Conservation (phyloP, 1,140 invertebrate species). For the Nasonia vitripennis region DNA sequence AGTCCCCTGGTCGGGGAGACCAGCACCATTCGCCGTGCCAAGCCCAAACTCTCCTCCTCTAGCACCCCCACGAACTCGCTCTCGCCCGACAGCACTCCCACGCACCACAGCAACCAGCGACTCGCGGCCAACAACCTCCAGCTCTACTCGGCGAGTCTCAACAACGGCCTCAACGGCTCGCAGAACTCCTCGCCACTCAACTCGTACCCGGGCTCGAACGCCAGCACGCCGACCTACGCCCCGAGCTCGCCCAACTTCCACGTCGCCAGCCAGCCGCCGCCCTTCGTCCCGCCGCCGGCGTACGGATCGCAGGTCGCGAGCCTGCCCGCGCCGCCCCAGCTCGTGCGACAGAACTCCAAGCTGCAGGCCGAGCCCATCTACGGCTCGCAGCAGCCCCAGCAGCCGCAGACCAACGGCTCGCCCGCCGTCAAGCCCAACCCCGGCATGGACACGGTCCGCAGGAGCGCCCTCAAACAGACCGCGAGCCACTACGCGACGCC, state of each 20-base stretch:
- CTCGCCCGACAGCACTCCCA: constrained; percentile 57
- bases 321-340: constrained; percentile 40
- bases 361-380: constrained; percentile 46
- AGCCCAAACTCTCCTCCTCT: constrained; percentile 69
- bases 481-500: constrained; percentile 67
- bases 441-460: constrained; percentile 69
- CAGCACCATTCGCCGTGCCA: constrained; percentile 72
- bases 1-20: constrained; percentile 73
- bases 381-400: constrained; percentile 44
- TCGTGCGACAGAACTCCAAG: constrained; percentile 64
- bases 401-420: constrained; percentile 45
- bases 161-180: constrained; percentile 38
- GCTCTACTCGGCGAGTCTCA: neutral
- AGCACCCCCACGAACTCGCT: constrained; percentile 68
- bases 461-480: constrained; percentile 71
- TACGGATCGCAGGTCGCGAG: constrained; percentile 61
- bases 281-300: constrained; percentile 71
- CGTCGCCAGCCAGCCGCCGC: constrained; percentile 68
- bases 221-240: constrained; percentile 63
- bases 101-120: constrained; percentile 49
- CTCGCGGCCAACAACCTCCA: neutral
- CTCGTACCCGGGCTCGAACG: constrained; percentile 65
- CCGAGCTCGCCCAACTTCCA: constrained; percentile 63
- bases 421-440: constrained; percentile 65
- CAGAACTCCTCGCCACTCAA: constrained; percentile 58